Conservation (phyloP, 2,113 vertebrate genomes). For the Irena cyanogastra region DNA sequence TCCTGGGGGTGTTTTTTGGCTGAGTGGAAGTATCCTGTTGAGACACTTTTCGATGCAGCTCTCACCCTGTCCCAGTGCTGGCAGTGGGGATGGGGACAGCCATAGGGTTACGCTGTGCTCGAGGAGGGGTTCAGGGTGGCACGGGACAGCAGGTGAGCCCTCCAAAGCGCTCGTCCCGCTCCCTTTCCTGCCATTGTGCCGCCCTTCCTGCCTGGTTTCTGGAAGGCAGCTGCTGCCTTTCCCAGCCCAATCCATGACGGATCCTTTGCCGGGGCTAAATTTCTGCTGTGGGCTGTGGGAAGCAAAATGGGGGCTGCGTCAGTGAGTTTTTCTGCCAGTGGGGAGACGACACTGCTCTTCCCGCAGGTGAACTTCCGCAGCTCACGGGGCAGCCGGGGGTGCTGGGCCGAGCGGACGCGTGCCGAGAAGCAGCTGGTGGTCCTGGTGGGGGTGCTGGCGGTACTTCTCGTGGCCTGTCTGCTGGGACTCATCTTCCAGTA, state of each 20-base stretch:
- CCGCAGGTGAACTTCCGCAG: slow-evolving; percentile 79
- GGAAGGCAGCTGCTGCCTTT: slow-evolving; percentile 26
- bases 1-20: slow-evolving; percentile 48
- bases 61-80: not conserved
- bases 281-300: not conserved
- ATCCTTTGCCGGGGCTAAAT: rapidly evolving
- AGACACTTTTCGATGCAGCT: not conserved
- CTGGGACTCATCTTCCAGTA: slow-evolving; percentile 81
- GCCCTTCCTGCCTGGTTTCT: slow-evolving; percentile 59
- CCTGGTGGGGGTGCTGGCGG: slow-evolving; percentile 64
- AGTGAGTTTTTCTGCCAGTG: not conserved
- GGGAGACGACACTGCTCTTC: not conserved
- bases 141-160: not conserved
- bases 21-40: slow-evolving; percentile 1
- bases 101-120: rapidly evolving
- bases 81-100: not conserved
- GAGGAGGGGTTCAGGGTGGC: not conserved
- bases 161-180: not conserved
- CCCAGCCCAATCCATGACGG: not conserved
- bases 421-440: slow-evolving; percentile 79
- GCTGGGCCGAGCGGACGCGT: slow-evolving; percentile 77
- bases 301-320: not conserved
- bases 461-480: slow-evolving; percentile 73
- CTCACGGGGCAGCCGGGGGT: slow-evolving; percentile 46
- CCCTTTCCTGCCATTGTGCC: slow-evolving; percentile 72